Base-by-base conservation (phyloP, 1,140 invertebrate species). In the Drosophila insularis region DNA sequence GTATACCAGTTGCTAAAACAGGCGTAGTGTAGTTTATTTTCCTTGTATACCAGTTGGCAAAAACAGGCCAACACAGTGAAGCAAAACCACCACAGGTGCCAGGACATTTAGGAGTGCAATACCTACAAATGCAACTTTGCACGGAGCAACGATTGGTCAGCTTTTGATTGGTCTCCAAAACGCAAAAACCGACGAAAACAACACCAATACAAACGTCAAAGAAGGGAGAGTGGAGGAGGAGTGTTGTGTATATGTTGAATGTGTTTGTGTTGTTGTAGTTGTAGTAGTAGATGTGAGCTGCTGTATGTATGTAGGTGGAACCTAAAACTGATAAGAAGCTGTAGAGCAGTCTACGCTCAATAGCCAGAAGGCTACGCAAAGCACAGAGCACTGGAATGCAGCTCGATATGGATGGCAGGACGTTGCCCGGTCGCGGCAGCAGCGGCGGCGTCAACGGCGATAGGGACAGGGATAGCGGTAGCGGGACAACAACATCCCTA, bases 301-400 rank as follows among this genome's bases (percentile, higher is more conserved):
- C 32, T 50, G 43, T 50, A 50, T 50, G 43, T 50, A 50, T 50
- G 43, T 50, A 50, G 43, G 43, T 2, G 17, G 17, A 50, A 21
- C 19, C 10, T 21, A 4, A 19, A 50, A 50, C 19, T 50, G 43
- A 50, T 50, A 50, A 50, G 7, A 50, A 50, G 43, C 43, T 50
- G 43, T 7, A n/a, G 8, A 11, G 43, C 43, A 50, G 43, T 10
- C 19, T 50, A 6, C 19, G 21, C 43, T 3, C 1, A 10, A 5
- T 21, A 21, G 8, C 43, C 43, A 21, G 14, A 21, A 50, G 43
- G 43, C n/a, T n/a, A n/a, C 43, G 43, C 43, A 46, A 8, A 17
- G 6, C 43, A 46, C 2, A 50, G 17, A 19, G 3, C n/a, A 17
- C 17, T 37, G 35, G 11, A 37, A 50, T 21, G 35, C 17, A 50